Conservation (phyloP, 1,140 invertebrate species). For the Piezodorus guildinii region DNA sequence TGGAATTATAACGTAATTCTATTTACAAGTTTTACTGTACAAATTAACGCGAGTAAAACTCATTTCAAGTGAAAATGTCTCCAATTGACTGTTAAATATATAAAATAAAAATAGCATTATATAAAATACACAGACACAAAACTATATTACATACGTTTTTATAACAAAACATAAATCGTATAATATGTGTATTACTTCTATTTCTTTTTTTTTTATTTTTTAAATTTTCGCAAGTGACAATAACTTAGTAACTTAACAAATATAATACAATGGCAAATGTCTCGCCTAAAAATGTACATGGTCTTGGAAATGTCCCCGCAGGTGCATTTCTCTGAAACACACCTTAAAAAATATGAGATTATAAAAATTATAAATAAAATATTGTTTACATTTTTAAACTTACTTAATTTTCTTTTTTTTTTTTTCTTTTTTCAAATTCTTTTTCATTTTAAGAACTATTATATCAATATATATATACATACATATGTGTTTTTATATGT, state of each 20-base stretch:
- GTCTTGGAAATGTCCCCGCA: conserved; percentile 1
- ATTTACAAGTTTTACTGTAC: conserved; percentile 13
- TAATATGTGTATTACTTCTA: conserved; percentile 2
- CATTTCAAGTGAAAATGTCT: conserved; percentile 6
- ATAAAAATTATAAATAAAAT: conserved; percentile 17
- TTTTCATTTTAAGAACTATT: background rate
- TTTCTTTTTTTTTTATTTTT: no score
- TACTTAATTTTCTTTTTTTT: no score
- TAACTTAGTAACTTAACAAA: conserved; percentile 13
- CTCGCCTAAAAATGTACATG: conserved; percentile 3
- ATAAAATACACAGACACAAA: conserved; percentile 6
- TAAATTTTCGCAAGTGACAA: background rate
- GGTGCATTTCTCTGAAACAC: background rate
- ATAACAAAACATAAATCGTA: conserved; percentile 14
- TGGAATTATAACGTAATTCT: conserved; percentile 2
- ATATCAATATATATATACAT: background rate
- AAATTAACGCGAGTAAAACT: conserved; percentile 5
- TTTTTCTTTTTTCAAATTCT: background rate
- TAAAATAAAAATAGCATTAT: conserved; percentile 13
- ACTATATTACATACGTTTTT: conserved; percentile 13
- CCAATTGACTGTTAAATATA: conserved; percentile 13
- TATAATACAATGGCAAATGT: conserved; percentile 12
- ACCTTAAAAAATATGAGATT: conserved; percentile 15
- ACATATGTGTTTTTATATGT: background rate
- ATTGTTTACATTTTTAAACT: background rate